Evolutionary conservation across 2,888 invertebrate genomes (phyloP).

Genomic region (Lydus trimaculatus): DNA sequence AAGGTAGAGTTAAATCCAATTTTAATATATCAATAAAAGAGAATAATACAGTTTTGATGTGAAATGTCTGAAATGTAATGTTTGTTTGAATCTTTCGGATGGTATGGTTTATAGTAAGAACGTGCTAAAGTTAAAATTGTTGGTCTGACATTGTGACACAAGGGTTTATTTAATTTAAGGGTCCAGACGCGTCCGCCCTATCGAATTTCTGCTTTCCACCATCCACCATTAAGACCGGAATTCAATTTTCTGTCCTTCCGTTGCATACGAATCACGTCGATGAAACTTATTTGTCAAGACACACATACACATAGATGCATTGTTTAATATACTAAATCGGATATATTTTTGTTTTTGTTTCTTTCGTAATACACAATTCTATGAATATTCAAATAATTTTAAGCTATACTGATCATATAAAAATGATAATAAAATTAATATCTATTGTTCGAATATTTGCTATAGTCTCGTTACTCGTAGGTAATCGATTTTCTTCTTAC

Average conservation of each 20-base stretch:
- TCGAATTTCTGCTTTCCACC: constrained; percentile 44
- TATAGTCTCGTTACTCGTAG: neutral
- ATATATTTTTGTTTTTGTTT: neutral
- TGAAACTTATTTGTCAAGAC: constrained; percentile 36
- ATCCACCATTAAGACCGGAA: constrained; percentile 48
- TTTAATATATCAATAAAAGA: neutral
- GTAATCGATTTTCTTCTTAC: neutral
- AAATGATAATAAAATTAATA: neutral
- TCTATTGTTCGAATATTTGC: neutral
- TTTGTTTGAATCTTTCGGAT: constrained; percentile 30
- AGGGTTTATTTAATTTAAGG: constrained; percentile 40
- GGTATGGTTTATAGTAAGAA: constrained; percentile 35
- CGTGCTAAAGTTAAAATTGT: constrained; percentile 36
- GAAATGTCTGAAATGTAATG: neutral
- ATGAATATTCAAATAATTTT: neutral
- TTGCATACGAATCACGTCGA: constrained; percentile 47
- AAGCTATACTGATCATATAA: neutral
- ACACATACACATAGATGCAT: constrained; percentile 7
- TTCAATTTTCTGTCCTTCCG: constrained; percentile 50
- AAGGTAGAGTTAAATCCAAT: neutral
- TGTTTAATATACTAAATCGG: constrained; percentile 15
- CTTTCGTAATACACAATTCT: neutral
- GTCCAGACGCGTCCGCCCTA: constrained; percentile 41
- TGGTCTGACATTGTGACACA: constrained; percentile 29
- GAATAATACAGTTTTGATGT: neutral